Conservation (phyloP, 2,113 vertebrate genomes). For the Vombatus ursinus region DNA sequence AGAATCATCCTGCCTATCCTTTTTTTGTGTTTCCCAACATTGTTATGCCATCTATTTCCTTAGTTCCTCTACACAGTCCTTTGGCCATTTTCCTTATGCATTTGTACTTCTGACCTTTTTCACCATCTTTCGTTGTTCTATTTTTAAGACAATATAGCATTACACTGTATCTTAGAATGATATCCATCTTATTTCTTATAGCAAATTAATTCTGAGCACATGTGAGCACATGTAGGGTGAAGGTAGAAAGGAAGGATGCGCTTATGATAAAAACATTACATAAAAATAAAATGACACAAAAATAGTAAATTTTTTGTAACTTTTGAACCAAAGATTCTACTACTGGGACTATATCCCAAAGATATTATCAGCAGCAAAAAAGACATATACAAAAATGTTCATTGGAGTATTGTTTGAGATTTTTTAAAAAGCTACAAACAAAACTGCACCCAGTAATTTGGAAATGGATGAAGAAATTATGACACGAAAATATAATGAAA, state of each 20-base stretch:
- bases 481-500: neutral
- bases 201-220: neutral
- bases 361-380: neutral
- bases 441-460: neutral
- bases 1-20: neutral
- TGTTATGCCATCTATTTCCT: neutral
- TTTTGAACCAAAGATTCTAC: neutral
- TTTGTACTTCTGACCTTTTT: slow-evolving; percentile 11
- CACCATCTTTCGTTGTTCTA: slow-evolving; percentile 15
- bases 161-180: neutral
- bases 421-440: neutral
- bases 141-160: neutral
- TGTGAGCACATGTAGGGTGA: neutral
- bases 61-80: neutral
- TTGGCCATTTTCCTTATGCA: neutral
- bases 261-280: neutral
- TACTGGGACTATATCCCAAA: neutral
- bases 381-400: neutral
- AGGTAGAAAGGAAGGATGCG: neutral
- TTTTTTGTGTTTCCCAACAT: neutral
- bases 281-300: neutral
- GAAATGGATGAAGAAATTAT: neutral
- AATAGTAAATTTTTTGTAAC: neutral
- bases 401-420: neutral
- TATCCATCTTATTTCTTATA: neutral